These are phyloP conservation scores for Napeogenes sylphis DNA, from an alignment of 2,888 invertebrate genomes.

Conservation along the genomic window DNA sequence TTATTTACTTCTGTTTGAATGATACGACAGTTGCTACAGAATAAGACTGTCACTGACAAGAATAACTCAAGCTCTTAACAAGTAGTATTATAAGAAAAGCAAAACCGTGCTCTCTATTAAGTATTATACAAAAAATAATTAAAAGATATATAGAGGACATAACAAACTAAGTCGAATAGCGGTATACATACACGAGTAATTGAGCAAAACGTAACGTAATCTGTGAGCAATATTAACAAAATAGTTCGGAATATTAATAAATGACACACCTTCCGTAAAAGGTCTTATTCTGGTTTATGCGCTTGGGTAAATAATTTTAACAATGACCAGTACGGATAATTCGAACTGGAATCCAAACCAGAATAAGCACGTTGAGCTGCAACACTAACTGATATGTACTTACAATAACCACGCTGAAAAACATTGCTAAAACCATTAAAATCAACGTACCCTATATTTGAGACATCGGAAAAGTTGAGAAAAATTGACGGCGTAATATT, in stretches of 20 bases:
- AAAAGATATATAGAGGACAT: slow-evolving; percentile 52
- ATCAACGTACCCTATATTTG: slow-evolving; percentile 37
- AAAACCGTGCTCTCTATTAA: slow-evolving; percentile 73
- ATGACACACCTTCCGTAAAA: slow-evolving; percentile 14
- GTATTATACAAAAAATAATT: slow-evolving; percentile 59
- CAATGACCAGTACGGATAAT: slow-evolving; percentile 6
- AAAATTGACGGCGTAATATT: slow-evolving; percentile 35
- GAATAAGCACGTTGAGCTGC: slow-evolving; percentile 37
- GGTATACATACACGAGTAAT: slow-evolving; percentile 64
- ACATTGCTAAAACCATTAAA: slow-evolving; percentile 33
- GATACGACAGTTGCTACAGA: slow-evolving; percentile 27
- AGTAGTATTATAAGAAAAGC: slow-evolving; percentile 69
- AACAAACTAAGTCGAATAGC: slow-evolving; percentile 55
- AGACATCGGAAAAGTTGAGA: slow-evolving; percentile 26
- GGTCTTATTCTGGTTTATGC: slow-evolving; percentile 28
- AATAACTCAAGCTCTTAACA: slow-evolving; percentile 53
- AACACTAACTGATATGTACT: slow-evolving; percentile 72
- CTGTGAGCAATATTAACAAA: slow-evolving; percentile 67
- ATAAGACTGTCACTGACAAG: slow-evolving; percentile 39
- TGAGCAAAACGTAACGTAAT: slow-evolving; percentile 77
- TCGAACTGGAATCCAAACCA: slow-evolving; percentile 18
- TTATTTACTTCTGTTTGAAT: background rate
- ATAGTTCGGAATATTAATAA: slow-evolving; percentile 19
- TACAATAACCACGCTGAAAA: slow-evolving; percentile 59
- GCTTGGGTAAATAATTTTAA: slow-evolving; percentile 20